These are phyloP conservation scores for Hoplostethus atlanticus DNA, from an alignment of 2,797 vertebrate species.

Conservation along the genomic window DNA sequence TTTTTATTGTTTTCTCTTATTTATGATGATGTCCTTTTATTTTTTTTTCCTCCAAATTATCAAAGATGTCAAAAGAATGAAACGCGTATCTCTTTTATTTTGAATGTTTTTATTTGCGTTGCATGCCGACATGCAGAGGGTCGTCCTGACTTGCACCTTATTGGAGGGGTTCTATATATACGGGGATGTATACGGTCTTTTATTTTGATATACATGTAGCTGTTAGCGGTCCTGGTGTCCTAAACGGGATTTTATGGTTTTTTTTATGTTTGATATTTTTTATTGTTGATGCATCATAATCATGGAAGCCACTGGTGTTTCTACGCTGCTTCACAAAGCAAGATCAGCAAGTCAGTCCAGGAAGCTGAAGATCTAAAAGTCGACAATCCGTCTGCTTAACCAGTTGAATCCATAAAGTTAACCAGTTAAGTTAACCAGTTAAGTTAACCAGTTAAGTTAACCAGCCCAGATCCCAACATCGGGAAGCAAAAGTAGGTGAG, in stretches of 20 bases:
- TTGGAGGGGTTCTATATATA: slow-evolving; percentile 30
- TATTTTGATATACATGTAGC: slow-evolving; percentile 16
- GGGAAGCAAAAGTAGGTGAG: no score
- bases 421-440: no score
- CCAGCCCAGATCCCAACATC: no score
- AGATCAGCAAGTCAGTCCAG: neutral
- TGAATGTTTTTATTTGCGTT: slow-evolving; percentile 39
- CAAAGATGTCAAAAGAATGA: slow-evolving; percentile 32
- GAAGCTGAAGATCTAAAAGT: no score
- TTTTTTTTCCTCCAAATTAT: slow-evolving; percentile 25
- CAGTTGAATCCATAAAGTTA: no score
- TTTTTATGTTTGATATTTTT: slow-evolving; percentile 9
- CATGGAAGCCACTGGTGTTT: slow-evolving; percentile 36
- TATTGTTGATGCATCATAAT: slow-evolving; percentile 1
- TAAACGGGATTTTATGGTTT: slow-evolving; percentile 44
- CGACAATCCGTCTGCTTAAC: no score
- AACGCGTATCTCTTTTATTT: neutral
- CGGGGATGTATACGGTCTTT: slow-evolving; percentile 29
- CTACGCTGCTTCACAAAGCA: slow-evolving; percentile 31
- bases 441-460: no score
- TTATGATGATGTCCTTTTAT: neutral
- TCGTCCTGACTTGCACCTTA: slow-evolving; percentile 71
- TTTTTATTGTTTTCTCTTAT: neutral
- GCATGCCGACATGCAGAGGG: slow-evolving; percentile 56
- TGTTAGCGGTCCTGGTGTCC: slow-evolving; percentile 23